Evolutionary conservation across 1,140 invertebrate genomes (phyloP), one percentile per base, ranked within the genome.

Genomic region (Nylanderia fulva): DNA sequence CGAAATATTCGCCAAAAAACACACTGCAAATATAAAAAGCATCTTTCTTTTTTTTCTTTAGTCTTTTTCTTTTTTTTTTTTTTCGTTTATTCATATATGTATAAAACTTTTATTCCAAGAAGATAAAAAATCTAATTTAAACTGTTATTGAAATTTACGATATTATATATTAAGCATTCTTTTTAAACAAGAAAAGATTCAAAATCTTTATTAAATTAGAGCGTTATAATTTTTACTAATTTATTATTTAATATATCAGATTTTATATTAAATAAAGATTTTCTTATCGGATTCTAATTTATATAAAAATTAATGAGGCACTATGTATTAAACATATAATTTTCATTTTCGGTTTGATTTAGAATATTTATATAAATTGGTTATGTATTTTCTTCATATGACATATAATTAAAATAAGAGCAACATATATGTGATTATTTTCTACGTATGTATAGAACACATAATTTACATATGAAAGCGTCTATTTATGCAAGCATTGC

Each of bases 381-480:
- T 52, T 71, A 21, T 52, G 27, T 7, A 18, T 52, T 71, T 71
- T 71, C 9, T 71, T 5, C 27, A 71, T 52, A 39, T 39, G 52
- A 48, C 4, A 15, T 24, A 29, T 33, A 1, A 39, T 58, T 39
- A 33, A 74, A 74, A 74, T 56, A 27, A 15, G 27, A 72, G 4
- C 2, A 8, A 24, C 24, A 33, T n/a, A 7, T 13, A 15, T 48
- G 45, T 48, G 15, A 42, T 8, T 4, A 6, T 74, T 58, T 74
- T 21, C 13, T 24, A 21, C 27, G 21, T 6, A 5, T 27, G 27
- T 29, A 54, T 33, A 33, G 9, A n/a, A 72, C 3, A 21, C 18
- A 42, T 72, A 36, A 75, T 74, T 74, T 60, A 29, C 21, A 42
- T 8, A 15, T 61, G 21, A 42, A 60, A 75, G 15, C 45, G 15